Conservation (phyloP, 2,888 invertebrate species). For the Pyrrhia umbra region DNA sequence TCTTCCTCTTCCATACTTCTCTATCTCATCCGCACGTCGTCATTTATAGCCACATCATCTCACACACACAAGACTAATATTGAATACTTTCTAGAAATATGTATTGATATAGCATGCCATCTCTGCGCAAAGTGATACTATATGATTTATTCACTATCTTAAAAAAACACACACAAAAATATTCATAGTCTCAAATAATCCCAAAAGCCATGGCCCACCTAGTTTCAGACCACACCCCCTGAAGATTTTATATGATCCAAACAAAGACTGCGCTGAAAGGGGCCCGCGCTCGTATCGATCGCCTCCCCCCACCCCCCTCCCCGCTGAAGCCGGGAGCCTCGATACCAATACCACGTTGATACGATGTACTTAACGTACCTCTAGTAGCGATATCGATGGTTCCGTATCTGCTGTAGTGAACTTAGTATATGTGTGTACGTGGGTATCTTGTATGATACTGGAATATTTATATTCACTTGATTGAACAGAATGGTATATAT, state of each 20-base stretch:
- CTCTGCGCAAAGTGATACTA: no score
- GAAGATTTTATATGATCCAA: conserved; percentile 87
- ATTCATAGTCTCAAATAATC: conserved; percentile 22
- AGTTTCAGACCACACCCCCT: conserved; percentile 78
- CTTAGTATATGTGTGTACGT: neutral
- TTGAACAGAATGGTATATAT: neutral
- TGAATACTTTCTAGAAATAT: no score
- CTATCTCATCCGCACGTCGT: no score
- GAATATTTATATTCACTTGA: neutral
- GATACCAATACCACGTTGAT: conserved; percentile 60
- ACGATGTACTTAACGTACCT: conserved; percentile 55
- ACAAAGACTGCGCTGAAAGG: conserved; percentile 77
- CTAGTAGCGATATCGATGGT: conserved; percentile 41
- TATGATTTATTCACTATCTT: neutral
- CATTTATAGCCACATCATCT: no score
- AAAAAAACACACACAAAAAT: neutral
- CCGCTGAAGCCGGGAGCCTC: conserved; percentile 24
- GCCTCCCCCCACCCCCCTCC: conserved; percentile 24
- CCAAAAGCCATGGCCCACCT: conserved; percentile 55
- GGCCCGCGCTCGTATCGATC: conserved; percentile 65
- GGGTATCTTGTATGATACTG: neutral
- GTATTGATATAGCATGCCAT: no score
- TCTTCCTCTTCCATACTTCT: no score
- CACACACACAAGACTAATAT: no score
- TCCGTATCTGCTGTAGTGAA: conserved; percentile 12